Percentiles rank a stretch among this genome's conserved stretches.
phyloP scores from a whole-genome alignment of 2,113 vertebrate genomes.

The Theristicus caerulescens region DNA sequence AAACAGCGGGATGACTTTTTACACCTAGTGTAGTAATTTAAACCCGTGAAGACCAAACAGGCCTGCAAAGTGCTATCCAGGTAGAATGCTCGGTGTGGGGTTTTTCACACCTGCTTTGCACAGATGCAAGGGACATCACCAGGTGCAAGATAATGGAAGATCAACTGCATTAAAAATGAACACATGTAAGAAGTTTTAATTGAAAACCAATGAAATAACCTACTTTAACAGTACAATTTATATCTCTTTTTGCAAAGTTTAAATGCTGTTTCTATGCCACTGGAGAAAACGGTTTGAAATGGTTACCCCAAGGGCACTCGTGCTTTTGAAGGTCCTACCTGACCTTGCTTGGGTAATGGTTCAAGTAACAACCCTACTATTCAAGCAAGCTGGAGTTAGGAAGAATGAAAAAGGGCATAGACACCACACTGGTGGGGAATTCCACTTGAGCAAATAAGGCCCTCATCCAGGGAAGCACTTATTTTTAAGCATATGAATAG shows the following conservation, averaged over 20 bases:
- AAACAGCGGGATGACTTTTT: background rate
- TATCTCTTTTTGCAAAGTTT: background rate
- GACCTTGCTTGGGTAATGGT: conserved; percentile 54
- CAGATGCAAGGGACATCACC: conserved; percentile 1
- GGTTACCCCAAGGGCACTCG: conserved; percentile 23
- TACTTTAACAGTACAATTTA: conserved; percentile 10
- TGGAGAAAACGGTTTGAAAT: conserved; percentile 61
- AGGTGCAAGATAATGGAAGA: conserved; percentile 18
- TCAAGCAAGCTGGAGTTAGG: conserved; percentile 66
- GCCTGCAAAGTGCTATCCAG: background rate
- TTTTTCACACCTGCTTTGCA: background rate
- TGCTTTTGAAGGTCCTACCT: conserved; percentile 53
- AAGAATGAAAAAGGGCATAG: conserved; percentile 57
- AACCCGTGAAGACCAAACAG: background rate
- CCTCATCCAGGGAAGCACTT: conserved; percentile 61
- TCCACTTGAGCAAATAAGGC: conserved; percentile 65
- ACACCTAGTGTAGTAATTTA: background rate
- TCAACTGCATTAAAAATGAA: background rate
- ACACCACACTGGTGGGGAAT: conserved; percentile 47
- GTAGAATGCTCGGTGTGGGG: background rate
- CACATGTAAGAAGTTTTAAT: background rate
- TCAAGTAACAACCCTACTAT: conserved; percentile 61
- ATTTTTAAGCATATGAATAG: conserved; percentile 39
- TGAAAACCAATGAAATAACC: background rate
- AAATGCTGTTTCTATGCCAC: conserved; percentile 20